These are phyloP conservation scores for Drosophila leontia DNA, from an alignment of 1,140 invertebrate species.

Conservation along the genomic window DNA sequence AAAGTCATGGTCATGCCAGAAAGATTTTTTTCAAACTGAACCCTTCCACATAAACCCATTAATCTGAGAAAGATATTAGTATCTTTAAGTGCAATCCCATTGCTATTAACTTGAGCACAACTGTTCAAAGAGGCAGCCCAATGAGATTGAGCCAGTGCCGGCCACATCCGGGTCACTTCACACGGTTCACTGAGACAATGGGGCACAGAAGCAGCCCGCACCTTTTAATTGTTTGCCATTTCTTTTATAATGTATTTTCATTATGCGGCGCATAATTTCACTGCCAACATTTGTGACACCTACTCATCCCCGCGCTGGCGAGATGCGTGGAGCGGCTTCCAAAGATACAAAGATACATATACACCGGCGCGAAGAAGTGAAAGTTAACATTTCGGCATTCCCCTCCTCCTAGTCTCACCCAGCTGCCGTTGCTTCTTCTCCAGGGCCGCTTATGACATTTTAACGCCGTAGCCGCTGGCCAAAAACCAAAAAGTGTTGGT, in stretches of 20 bases:
- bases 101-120: neutral
- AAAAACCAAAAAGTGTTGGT: constrained; percentile 13
- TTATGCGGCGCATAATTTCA: constrained; percentile 65
- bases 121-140: constrained; percentile 17
- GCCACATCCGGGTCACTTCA: constrained; percentile 71
- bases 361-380: constrained; percentile 46
- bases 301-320: constrained; percentile 46
- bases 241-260: constrained; percentile 70
- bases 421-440: constrained; percentile 9
- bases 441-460: constrained; percentile 54
- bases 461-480: constrained; percentile 43
- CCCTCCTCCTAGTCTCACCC: neutral
- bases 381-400: constrained; percentile 43
- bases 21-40: neutral
- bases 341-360: constrained; percentile 29
- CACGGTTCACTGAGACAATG: constrained; percentile 60
- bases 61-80: no score
- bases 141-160: constrained; percentile 28
- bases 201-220: constrained; percentile 1
- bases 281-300: constrained; percentile 72
- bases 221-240: constrained; percentile 70
- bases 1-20: neutral
- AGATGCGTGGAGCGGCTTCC: constrained; percentile 11
- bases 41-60: no score
- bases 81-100: no score